Evolutionary conservation across 2,888 invertebrate genomes (phyloP), one percentile per base, ranked within the genome.

Genomic region (Halictus ligatus): DNA sequence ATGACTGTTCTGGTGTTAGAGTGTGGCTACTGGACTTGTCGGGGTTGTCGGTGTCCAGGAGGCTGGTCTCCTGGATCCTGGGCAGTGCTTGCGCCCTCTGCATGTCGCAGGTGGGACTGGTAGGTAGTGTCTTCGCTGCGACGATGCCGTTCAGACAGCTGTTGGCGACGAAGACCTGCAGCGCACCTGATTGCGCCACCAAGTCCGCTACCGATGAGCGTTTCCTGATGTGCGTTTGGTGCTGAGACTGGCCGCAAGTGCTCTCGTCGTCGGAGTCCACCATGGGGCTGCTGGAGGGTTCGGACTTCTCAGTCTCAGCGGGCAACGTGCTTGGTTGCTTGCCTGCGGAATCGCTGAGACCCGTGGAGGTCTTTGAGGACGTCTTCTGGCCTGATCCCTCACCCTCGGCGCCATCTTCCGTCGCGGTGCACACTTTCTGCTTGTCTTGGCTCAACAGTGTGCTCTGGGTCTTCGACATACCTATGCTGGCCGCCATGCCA

Each of bases 201-300:
- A 97, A 96, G 72, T 97, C 97, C 0, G 97, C 97, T 13, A 97
- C 96, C 0, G 97, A 97, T 0, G 97, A 96, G 72, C 97, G 95
- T 93, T 97, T 97, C 87, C 96, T 96, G 0, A 96, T 92, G 81
- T 96, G 96, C 25, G 89, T 89, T 40, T 91, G 78, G 84, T 91
- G 91, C 71, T 89, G 92, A 29, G 60, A 71, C 12, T 85, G 91
- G 0, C 96, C 95, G 0, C 96, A 96, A 0, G 97, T 97, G 87
- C 98, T 97, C 93, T 99, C 99, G 87, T 99, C 99, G 94, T 99
- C 99, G 0, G 99, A 99, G 92, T 99, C 99, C 94, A 99, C 99
- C 0, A 98, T 98, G 1, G 98, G 97, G 94, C 99, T 99, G 93
- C 99, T 99, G 0, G 99, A 99, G 69, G 99, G 96, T 92, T 98